Conservation (phyloP, 2,113 vertebrate genomes). For the Sylvia atricapilla region DNA sequence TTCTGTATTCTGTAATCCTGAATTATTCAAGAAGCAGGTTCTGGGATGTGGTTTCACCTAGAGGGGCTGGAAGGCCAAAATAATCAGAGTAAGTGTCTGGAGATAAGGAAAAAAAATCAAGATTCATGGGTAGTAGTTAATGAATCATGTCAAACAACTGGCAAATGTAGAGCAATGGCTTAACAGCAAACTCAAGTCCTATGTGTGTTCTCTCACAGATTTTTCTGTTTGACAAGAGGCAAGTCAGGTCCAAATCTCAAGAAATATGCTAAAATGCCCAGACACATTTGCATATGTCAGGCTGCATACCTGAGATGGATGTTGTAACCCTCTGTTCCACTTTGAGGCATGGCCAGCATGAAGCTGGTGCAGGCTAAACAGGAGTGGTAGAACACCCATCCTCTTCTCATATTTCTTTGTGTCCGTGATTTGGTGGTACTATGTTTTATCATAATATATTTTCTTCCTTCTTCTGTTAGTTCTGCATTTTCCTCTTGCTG, state of each 20-base stretch:
- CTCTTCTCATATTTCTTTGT: neutral
- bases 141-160: neutral
- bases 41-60: neutral
- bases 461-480: neutral
- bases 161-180: neutral
- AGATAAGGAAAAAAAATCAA: neutral
- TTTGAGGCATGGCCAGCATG: neutral
- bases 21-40: neutral
- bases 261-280: neutral
- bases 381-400: neutral
- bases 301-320: neutral
- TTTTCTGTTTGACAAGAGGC: neutral
- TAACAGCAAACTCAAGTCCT: neutral
- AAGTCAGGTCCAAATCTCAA: neutral
- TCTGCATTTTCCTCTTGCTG: neutral
- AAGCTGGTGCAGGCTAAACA: neutral
- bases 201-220: neutral
- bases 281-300: neutral
- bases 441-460: rapidly evolving
- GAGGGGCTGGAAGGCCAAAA: neutral
- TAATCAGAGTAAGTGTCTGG: neutral
- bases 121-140: neutral
- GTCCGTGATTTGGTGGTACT: neutral
- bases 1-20: neutral
- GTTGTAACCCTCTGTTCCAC: neutral